Evolutionary conservation across 64 coral and sea anemone species (phyloP).

Genomic region (Montipora cactus): DNA sequence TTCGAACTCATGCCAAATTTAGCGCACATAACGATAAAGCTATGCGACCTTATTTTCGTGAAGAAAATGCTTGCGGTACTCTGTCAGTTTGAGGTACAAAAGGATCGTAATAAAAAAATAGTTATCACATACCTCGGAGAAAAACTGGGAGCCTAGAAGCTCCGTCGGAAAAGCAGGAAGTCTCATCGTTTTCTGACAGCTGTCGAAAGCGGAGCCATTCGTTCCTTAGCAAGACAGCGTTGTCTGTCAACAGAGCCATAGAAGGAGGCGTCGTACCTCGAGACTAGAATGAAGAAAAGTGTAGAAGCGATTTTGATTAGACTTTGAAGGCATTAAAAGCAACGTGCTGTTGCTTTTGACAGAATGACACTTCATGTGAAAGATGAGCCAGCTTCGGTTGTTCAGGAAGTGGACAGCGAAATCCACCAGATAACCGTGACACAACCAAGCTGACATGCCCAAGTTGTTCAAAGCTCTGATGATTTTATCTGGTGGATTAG

Average conservation of each 20-base stretch:
- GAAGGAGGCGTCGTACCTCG: conserved; percentile 37
- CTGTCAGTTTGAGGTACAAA: background rate
- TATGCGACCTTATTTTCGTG: too few species aligned
- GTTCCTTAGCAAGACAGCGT: conserved; percentile 35
- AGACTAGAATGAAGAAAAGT: background rate
- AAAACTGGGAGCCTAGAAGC: conserved; percentile 68
- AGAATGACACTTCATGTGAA: background rate
- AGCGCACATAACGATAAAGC: too few species aligned
- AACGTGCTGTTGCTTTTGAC: background rate
- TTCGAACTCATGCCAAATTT: too few species aligned
- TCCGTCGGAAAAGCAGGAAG: conserved; percentile 44
- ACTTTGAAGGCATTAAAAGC: background rate
- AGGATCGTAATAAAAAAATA: background rate
- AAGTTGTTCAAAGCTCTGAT: too few species aligned
- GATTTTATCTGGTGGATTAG: too few species aligned
- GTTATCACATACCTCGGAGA: conserved; percentile 61
- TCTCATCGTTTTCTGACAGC: conserved; percentile 61
- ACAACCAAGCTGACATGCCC: too few species aligned
- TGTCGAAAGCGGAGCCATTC: conserved; percentile 81
- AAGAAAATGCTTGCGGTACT: too few species aligned
- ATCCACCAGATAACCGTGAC: too few species aligned
- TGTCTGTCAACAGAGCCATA: conserved; percentile 27
- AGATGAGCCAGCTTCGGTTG: too few species aligned
- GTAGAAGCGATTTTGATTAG: background rate
- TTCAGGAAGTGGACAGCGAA: too few species aligned